These are phyloP conservation scores for Distichodus sexfasciatus DNA, from an alignment of 2,797 vertebrate genomes.

Conservation along the genomic window DNA sequence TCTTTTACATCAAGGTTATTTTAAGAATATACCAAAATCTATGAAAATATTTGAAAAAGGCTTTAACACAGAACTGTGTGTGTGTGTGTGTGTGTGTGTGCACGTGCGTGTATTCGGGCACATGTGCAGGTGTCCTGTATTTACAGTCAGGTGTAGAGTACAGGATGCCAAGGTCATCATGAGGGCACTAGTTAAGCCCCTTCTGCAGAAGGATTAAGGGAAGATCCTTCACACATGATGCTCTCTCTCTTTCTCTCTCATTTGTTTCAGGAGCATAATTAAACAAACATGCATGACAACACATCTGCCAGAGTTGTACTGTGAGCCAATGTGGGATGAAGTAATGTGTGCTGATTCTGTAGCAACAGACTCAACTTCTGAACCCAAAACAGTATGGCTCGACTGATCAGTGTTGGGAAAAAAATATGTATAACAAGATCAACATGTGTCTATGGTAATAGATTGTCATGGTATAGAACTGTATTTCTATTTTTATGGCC, in stretches of 20 bases:
- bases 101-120: background rate
- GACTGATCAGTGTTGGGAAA: background rate
- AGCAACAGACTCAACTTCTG: background rate
- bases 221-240: background rate
- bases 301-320: too few species aligned
- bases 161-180: background rate
- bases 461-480: background rate
- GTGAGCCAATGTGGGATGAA: background rate
- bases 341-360: background rate
- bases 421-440: background rate
- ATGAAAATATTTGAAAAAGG: too few species aligned
- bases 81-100: background rate
- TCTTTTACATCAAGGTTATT: too few species aligned
- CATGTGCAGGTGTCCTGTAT: too few species aligned
- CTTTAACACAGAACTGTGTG: too few species aligned
- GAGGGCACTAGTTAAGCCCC: slow-evolving; percentile 20
- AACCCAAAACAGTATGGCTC: background rate
- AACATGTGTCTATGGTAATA: background rate
- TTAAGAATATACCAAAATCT: too few species aligned
- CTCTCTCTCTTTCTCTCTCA: background rate
- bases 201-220: slow-evolving; percentile 29
- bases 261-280: too few species aligned
- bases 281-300: too few species aligned
- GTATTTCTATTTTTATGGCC: background rate
- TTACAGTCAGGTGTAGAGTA: background rate